Conservation (phyloP, 2,113 vertebrate species). For the Gadus chalcogrammus region DNA sequence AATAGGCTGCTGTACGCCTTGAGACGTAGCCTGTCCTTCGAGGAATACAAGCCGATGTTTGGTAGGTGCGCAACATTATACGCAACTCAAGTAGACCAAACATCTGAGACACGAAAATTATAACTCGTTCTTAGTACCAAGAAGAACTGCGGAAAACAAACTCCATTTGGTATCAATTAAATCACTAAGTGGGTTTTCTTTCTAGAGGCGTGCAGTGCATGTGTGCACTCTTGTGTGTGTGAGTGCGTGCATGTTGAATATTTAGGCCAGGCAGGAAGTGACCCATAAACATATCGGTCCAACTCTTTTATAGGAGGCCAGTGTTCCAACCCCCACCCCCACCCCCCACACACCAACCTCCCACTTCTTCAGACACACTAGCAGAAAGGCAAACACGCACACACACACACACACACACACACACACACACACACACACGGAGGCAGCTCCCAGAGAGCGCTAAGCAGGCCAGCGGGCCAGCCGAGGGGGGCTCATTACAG, state of each 20-base stretch:
- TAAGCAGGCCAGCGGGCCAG: constrained; percentile 89
- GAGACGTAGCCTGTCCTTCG: too few species aligned
- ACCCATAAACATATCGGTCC: constrained; percentile 92
- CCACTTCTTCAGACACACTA: constrained; percentile 6
- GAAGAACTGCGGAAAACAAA: not conserved
- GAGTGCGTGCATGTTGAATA: not conserved
- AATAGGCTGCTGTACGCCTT: too few species aligned
- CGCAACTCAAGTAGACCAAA: too few species aligned
- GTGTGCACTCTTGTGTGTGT: constrained; percentile 13
- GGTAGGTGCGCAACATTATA: too few species aligned
- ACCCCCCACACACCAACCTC: constrained; percentile 46
- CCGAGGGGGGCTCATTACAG: constrained; percentile 98
- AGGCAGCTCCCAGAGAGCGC: constrained; percentile 89
- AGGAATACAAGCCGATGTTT: too few species aligned
- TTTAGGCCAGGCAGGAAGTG: constrained; percentile 82
- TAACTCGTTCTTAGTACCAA: too few species aligned
- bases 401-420: constrained; percentile 25
- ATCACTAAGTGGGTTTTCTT: not conserved
- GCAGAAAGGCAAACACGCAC: constrained; percentile 25
- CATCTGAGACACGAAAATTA: too few species aligned
- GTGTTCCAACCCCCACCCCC: constrained; percentile 76
- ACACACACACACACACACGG: constrained; percentile 54
- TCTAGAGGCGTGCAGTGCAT: not conserved
- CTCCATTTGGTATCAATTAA: constrained; percentile 4
- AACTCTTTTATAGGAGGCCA: constrained; percentile 90